Conservation (phyloP, 1,140 invertebrate species). For the Palaemon carinicauda region DNA sequence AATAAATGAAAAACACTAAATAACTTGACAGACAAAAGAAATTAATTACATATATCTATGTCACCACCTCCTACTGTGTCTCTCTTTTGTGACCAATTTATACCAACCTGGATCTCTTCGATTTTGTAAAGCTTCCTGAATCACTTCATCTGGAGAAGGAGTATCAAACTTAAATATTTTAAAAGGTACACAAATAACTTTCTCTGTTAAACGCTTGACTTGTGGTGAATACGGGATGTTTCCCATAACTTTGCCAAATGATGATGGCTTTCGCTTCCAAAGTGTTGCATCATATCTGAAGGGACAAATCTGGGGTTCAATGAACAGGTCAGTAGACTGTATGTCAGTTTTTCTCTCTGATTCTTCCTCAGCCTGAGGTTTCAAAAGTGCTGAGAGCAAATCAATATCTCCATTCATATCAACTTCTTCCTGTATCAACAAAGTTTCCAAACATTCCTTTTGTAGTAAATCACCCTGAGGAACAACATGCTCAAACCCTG, state of each 20-base stretch:
- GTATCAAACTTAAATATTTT: constrained; percentile 29
- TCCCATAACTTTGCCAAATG: constrained; percentile 16
- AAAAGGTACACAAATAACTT: constrained; percentile 5
- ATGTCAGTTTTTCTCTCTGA: neutral
- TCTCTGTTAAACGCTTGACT: constrained; percentile 12
- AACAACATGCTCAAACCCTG: neutral
- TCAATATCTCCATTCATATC: constrained; percentile 21
- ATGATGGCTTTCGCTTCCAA: neutral
- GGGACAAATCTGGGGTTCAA: neutral
- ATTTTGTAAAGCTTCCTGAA: constrained; percentile 6
- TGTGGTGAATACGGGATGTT: neutral
- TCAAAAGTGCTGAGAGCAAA: constrained; percentile 19
- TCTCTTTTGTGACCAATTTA: constrained; percentile 13
- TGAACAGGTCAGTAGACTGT: neutral
- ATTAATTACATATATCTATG: neutral
- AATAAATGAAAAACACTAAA: no score
- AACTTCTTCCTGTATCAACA: neutral
- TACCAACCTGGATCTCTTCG: constrained; percentile 21
- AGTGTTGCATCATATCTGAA: neutral
- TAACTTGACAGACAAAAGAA: no score
- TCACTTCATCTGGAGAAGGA: constrained; percentile 36
- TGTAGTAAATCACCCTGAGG: neutral
- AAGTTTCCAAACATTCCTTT: neutral
- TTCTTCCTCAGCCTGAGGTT: neutral
- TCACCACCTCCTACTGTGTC: constrained; percentile 25